Conservation (phyloP, 2,797 vertebrate genomes). For the Scolopax bukidnonensis region DNA sequence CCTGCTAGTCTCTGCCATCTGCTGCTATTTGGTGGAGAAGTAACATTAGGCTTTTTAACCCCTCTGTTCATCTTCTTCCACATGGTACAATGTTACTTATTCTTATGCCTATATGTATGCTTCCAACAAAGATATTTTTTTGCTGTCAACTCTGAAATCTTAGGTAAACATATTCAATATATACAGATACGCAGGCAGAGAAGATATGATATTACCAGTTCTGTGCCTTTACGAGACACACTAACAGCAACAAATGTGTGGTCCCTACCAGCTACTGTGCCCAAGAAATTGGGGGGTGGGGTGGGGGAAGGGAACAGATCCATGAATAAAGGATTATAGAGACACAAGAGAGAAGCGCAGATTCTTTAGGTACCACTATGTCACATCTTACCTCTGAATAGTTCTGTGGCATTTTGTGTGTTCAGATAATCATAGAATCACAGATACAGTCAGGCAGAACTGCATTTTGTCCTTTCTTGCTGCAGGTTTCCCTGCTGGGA, state of each 20-base stretch:
- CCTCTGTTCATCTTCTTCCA: neutral
- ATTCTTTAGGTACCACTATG: neutral
- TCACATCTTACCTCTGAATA: neutral
- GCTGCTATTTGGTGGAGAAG: neutral
- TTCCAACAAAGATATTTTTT: neutral
- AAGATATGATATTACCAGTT: neutral
- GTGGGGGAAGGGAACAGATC: fast-evolving
- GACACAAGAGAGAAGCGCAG: neutral
- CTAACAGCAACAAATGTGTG: neutral
- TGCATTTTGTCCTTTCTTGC: neutral
- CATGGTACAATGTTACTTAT: neutral
- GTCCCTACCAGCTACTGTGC: neutral
- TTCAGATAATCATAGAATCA: neutral
- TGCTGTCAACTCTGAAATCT: neutral
- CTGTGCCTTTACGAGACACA: neutral
- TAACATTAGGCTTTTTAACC: neutral
- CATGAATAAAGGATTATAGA: neutral
- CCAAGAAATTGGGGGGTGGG: neutral
- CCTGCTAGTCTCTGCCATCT: slow-evolving; percentile 13
- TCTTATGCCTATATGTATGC: neutral
- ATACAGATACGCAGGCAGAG: neutral
- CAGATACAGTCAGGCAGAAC: neutral
- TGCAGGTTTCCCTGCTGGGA: neutral
- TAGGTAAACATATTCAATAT: neutral
- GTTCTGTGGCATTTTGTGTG: neutral